Conservation (phyloP, 2,113 vertebrate genomes). For the Oenanthe oenanthe region DNA sequence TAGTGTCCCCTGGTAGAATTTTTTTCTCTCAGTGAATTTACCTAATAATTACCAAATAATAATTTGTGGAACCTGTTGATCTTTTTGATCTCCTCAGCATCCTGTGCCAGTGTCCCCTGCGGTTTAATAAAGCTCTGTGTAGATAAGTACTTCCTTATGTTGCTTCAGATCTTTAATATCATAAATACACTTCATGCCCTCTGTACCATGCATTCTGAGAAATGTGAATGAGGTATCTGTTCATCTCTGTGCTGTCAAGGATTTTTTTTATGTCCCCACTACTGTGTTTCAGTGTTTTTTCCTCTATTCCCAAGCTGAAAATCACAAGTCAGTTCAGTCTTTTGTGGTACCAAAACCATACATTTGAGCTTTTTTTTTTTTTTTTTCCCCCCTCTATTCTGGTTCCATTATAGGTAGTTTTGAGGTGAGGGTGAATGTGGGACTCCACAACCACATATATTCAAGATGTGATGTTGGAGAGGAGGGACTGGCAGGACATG, state of each 20-base stretch:
- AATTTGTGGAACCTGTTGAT: constrained; percentile 39
- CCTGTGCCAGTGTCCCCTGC: background rate
- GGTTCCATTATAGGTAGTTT: background rate
- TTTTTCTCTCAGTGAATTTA: background rate
- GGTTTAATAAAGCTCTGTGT: background rate
- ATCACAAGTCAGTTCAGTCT: background rate
- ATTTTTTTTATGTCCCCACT: background rate
- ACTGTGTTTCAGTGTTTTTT: background rate
- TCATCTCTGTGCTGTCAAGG: background rate
- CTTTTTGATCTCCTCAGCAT: background rate
- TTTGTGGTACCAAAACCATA: background rate
- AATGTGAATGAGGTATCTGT: background rate
- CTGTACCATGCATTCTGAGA: background rate
- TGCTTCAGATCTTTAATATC: background rate
- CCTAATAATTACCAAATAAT: constrained; percentile 6
- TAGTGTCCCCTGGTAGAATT: background rate
- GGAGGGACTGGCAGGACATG: background rate
- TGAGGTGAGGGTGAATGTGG: background rate
- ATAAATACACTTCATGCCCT: background rate
- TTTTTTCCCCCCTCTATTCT: background rate
- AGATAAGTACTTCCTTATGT: constrained; percentile 42
- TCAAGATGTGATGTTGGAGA: background rate
- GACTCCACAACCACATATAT: background rate
- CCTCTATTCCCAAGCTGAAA: background rate
- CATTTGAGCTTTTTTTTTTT: background rate